Base-by-base conservation (phyloP, 2,113 vertebrate genomes). In the Pogona vitticeps region DNA sequence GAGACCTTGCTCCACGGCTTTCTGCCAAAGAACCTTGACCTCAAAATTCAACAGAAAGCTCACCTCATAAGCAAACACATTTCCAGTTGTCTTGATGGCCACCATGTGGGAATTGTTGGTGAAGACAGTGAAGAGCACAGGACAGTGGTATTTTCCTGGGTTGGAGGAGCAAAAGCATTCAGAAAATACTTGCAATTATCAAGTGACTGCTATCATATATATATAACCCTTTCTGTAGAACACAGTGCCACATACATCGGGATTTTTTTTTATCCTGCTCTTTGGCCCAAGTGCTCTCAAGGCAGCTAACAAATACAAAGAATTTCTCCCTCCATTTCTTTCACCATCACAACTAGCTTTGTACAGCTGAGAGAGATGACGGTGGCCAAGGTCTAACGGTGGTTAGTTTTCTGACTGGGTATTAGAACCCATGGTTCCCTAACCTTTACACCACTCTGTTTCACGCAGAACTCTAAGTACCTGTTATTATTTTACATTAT, bases 81-180 rank as follows among this genome's bases (percentile, higher is more conserved):
- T 99, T 87, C 99, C 99, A 0, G 98, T 98, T 38, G 98, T 97
- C 94, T 95, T 98, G 96, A 98, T 97, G 85, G 98, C 94, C 91
- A 99, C 97, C 0, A 99, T 98, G 93, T 99, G 98, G 38, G 98
- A 99, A 81, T 99, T 99, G 93, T 99, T 98, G 40, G 98, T 99
- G 96, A 99, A 99, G 42, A 99, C 97, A 0, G 95, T 98, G 94
- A 98, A 99, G 9, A 99, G 97, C 85, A 99, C 98, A 0, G 99
- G 99, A 89, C 98, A 99, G 95, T 99, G 98, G 92, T 98, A 99
- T 91, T 99, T 98, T 72, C 97, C 99, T 99, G 88, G 77, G 10
- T 18, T 58, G 85, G 17, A 70, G 36, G 15, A 61, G 10, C 3
- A 14, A 31, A 46, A 80, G n/a, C 8, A 46, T 33, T 46, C 31